Percentiles rank a stretch among this genome's conserved stretches.
phyloP scores from a whole-genome alignment of 2,888 invertebrate genomes.

The Netelia virgata region DNA sequence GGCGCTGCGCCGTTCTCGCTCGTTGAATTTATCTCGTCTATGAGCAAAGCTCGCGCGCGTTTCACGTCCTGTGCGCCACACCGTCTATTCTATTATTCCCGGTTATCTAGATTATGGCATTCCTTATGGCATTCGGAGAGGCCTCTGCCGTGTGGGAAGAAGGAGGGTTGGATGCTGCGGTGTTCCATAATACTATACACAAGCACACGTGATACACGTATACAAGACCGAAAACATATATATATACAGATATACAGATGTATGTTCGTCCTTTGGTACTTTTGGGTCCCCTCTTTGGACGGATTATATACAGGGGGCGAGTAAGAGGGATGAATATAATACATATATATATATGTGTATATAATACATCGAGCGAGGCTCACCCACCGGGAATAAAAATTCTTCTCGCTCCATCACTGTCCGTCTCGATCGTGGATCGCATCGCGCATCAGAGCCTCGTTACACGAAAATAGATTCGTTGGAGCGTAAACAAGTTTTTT shows the following conservation, averaged over 20 bases:
- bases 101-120: conserved; percentile 84
- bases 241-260: not conserved
- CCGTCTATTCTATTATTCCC: conserved; percentile 83
- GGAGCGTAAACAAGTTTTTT: conserved; percentile 40
- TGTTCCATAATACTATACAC: not conserved
- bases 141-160: conserved; percentile 4
- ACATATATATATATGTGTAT: too few species aligned
- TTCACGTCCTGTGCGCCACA: conserved; percentile 58
- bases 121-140: conserved; percentile 79
- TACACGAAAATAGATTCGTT: conserved; percentile 70
- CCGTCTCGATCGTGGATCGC: conserved; percentile 50
- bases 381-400: conserved; percentile 56
- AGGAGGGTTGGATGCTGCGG: conserved; percentile 12
- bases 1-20: conserved; percentile 37
- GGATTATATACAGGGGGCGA: conserved; percentile 58
- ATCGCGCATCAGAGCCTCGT: conserved; percentile 65
- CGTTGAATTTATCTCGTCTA: conserved; percentile 47
- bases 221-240: conserved; percentile 22
- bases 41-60: conserved; percentile 9
- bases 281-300: conserved; percentile 37
- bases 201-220: not conserved
- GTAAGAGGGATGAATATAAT: conserved; percentile 4
- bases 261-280: conserved; percentile 36
- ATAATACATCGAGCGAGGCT: not conserved
- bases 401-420: conserved; percentile 64